These are phyloP conservation scores for Sminthurides bifidus DNA, from an alignment of 1,140 invertebrate genomes.

Conservation along the genomic window DNA sequence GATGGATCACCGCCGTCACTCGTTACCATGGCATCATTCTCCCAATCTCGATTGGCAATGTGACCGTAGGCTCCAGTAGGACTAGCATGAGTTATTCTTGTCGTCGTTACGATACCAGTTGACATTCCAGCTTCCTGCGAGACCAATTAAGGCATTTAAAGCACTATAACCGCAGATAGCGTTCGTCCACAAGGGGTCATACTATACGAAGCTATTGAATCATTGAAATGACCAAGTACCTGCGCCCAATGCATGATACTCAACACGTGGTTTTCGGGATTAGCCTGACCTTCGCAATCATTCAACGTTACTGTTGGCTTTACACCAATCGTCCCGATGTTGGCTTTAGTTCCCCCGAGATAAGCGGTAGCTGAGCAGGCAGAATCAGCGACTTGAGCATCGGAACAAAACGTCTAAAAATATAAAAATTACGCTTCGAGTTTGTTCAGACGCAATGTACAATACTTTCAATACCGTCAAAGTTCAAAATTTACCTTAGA, in stretches of 20 bases:
- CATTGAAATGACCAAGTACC: constrained; percentile 9
- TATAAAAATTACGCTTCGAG: neutral
- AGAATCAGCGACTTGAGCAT: constrained; percentile 40
- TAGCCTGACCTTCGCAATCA: constrained; percentile 22
- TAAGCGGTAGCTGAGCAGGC: constrained; percentile 44
- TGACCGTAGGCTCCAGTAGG: constrained; percentile 32
- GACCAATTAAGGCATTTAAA: neutral
- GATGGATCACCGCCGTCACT: constrained; percentile 16
- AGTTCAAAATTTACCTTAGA: constrained; percentile 37
- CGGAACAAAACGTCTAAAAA: constrained; percentile 39
- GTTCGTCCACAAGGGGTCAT: too few species aligned
- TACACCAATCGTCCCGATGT: constrained; percentile 33
- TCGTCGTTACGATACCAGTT: constrained; percentile 42
- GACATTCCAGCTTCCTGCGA: constrained; percentile 21
- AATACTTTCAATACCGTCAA: neutral
- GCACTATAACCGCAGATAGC: too few species aligned
- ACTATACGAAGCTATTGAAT: too few species aligned
- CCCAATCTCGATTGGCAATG: constrained; percentile 36
- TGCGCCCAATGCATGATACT: constrained; percentile 30
- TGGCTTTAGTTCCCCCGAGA: constrained; percentile 38
- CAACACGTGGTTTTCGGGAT: constrained; percentile 21
- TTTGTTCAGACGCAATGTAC: neutral
- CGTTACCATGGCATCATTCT: constrained; percentile 31
- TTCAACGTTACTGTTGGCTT: constrained; percentile 15
- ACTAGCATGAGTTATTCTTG: constrained; percentile 41